Evolutionary conservation across 2,888 invertebrate species (phyloP), one percentile per base, ranked within the genome.

Genomic region (Phaedon cochleariae): DNA sequence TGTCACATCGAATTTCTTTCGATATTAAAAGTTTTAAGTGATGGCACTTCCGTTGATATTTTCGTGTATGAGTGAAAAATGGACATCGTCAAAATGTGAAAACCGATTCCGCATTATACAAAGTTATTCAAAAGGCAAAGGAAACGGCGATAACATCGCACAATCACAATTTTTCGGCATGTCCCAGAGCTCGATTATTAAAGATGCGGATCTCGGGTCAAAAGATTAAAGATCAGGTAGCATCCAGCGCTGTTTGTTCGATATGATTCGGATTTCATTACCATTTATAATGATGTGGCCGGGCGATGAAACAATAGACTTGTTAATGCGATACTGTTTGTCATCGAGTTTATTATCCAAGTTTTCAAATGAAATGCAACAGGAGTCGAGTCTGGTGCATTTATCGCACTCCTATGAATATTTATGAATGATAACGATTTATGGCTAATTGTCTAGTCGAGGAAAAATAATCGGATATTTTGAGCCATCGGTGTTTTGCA

Each of bases 211-310:
- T 77, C 76, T 76, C 69, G 71, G 80, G 80, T 80, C 80, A 80
- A 80, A 77, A 79, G 80, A 79, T 80, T 80, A 80, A 80, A 80
- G 80, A 80, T 80, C 80, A 78, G 72, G 70, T 71, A 73, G 67
- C 72, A 67, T 69, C 62, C 60, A 66, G 57, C 29, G 41, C 60
- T 46, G 59, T 62, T 59, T 67, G 67, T 70, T 71, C 69, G 68
- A 64, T 62, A 48, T 62, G 54, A 68, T 63, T 68, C 63, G 63
- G 61, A 59, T 53, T 67, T 70, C 70, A 78, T 79, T 78, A 77
- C 69, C 76, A 79, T 76, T 78, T 77, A 75, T 79, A 79, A 79
- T 79, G 74, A 72, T 53, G 65, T 22, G 41, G 53, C 60, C 53
- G 26, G 66, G 45, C 48, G 18, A 18, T 51, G 59, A 69, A 62